phyloP scores from a whole-genome alignment of 2,888 invertebrate genomes.

The Eulithis prunata region DNA sequence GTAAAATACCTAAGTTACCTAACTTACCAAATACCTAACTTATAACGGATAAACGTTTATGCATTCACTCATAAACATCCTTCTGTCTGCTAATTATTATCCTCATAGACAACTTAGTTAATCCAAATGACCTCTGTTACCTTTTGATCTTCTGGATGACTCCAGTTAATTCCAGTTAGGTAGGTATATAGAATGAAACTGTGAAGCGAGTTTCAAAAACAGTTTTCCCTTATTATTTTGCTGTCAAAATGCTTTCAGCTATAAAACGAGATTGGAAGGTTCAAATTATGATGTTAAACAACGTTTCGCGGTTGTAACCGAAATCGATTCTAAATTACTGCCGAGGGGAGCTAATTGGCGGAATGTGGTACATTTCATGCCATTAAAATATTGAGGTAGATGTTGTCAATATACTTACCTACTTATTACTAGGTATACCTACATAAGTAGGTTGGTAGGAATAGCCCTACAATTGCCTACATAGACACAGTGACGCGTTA shows the following conservation, averaged over 20 bases:
- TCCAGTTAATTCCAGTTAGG: too few relatives aligned
- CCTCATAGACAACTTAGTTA: too few relatives aligned
- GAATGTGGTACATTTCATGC: constrained; percentile 24
- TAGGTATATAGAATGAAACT: neutral
- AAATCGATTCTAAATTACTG: constrained; percentile 32
- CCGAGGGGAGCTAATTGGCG: constrained; percentile 28
- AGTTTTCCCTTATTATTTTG: neutral
- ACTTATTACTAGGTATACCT: neutral
- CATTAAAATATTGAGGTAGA: constrained; percentile 22
- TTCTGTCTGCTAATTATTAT: too few relatives aligned
- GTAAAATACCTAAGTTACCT: too few relatives aligned
- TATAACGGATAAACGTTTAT: too few relatives aligned
- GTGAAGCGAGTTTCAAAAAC: too few relatives aligned
- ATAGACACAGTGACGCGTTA: neutral
- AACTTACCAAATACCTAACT: too few relatives aligned
- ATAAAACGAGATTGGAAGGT: constrained; percentile 23
- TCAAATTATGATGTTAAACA: constrained; percentile 31
- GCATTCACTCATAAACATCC: too few relatives aligned
- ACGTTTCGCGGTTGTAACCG: constrained; percentile 15
- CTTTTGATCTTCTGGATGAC: too few relatives aligned
- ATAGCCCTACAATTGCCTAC: too few relatives aligned
- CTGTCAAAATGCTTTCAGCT: neutral
- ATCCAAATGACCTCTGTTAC: too few relatives aligned
- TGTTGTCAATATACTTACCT: constrained; percentile 8
- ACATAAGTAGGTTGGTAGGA: neutral